Evolutionary conservation across 1,140 invertebrate genomes (phyloP).

Genomic region (Halyomorpha halys): DNA sequence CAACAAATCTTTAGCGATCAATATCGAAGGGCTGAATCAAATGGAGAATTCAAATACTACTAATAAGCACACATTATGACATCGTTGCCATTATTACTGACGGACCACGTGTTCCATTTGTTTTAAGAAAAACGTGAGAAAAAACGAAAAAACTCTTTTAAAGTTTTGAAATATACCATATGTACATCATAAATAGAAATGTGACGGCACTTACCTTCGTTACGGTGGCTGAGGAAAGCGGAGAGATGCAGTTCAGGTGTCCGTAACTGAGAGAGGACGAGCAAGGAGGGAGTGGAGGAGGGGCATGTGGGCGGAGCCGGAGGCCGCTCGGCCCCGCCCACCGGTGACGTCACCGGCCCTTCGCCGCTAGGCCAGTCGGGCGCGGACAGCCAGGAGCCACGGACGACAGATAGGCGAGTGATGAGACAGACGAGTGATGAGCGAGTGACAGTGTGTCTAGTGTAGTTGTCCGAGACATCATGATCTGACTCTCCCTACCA

Average conservation of each 20-base stretch:
- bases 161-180: too few species aligned
- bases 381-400: conserved; percentile 16
- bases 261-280: conserved; percentile 9
- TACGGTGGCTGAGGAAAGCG: background rate
- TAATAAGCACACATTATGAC: too few species aligned
- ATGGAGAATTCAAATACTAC: too few species aligned
- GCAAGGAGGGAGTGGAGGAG: conserved; percentile 33
- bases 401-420: background rate
- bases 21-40: too few species aligned
- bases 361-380: conserved; percentile 23
- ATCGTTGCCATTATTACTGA: too few species aligned
- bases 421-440: conserved; percentile 1
- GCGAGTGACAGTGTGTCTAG: conserved; percentile 8
- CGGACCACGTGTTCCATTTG: too few species aligned
- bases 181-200: too few species aligned
- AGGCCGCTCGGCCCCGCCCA: conserved; percentile 25
- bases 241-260: conserved; percentile 11
- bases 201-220: background rate
- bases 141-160: too few species aligned
- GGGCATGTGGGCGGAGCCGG: conserved; percentile 14
- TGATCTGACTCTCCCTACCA: background rate
- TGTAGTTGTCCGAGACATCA: background rate
- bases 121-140: too few species aligned
- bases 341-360: conserved; percentile 28
- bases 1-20: too few species aligned